Conservation (phyloP, 1,140 invertebrate species). For the silkworm (Bombyx mori) region DNA sequence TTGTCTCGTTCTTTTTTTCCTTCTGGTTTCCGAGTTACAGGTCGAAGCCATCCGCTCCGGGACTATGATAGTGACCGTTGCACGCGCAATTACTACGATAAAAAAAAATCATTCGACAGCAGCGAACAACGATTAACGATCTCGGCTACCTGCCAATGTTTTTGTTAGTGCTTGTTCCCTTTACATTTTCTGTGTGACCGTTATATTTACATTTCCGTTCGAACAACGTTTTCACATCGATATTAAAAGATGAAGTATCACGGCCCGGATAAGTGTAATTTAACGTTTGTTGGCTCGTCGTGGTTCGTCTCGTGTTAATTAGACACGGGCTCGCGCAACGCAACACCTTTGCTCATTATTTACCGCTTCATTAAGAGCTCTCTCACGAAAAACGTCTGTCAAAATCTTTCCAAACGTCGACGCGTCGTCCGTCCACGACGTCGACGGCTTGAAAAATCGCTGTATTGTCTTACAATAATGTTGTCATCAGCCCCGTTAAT, state of each 20-base stretch:
- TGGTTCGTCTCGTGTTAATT: conserved; percentile 44
- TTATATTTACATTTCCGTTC: conserved; percentile 15
- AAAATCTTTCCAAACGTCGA: conserved; percentile 51
- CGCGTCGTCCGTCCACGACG: conserved; percentile 30
- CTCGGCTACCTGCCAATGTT: conserved; percentile 32
- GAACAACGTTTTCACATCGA: conserved; percentile 3
- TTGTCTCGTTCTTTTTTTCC: conserved; percentile 59
- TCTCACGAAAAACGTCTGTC: conserved; percentile 56
- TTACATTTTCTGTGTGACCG: not conserved
- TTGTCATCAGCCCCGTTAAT: conserved; percentile 59
- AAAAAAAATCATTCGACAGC: conserved; percentile 50
- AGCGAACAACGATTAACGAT: conserved; percentile 36
- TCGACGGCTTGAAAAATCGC: conserved; percentile 51
- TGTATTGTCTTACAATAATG: conserved; percentile 57
- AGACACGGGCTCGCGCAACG: conserved; percentile 46
- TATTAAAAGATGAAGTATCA: conserved; percentile 7
- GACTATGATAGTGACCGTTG: conserved; percentile 56
- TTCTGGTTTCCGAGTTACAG: conserved; percentile 65
- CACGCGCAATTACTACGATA: conserved; percentile 49
- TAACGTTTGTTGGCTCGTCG: conserved; percentile 26
- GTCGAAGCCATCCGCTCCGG: conserved; percentile 43
- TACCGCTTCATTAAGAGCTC: conserved; percentile 68
- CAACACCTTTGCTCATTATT: conserved; percentile 66
- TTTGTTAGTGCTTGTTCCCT: conserved; percentile 17
- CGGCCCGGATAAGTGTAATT: conserved; percentile 1